These are phyloP conservation scores for Pelosia muscerda DNA, from an alignment of 2,888 invertebrate species.

Conservation along the genomic window DNA sequence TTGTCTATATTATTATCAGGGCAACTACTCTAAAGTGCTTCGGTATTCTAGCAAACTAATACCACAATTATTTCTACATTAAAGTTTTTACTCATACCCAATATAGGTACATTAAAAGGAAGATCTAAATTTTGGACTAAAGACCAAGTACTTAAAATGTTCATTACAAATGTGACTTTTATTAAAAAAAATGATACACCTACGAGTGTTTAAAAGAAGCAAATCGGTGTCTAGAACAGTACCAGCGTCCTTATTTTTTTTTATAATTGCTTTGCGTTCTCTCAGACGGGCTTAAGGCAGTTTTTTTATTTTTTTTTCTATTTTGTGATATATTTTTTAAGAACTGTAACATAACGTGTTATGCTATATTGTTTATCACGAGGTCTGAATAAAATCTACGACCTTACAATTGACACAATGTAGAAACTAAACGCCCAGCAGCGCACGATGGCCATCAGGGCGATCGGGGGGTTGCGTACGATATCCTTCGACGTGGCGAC, in stretches of 20 bases:
- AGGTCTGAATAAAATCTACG: neutral
- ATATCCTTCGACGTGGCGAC: too few species aligned
- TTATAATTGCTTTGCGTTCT: conserved; percentile 60
- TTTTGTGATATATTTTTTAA: conserved; percentile 34
- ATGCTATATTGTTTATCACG: conserved; percentile 12
- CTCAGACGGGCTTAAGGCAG: conserved; percentile 49
- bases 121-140: neutral
- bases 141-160: neutral
- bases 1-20: neutral
- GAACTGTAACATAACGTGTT: conserved; percentile 30
- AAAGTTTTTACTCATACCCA: too few species aligned
- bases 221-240: conserved; percentile 29
- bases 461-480: too few species aligned
- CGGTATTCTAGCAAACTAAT: neutral
- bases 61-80: neutral
- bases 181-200: conserved; percentile 11
- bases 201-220: conserved; percentile 26
- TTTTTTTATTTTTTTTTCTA: conserved; percentile 43
- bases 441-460: too few species aligned
- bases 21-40: neutral
- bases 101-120: too few species aligned
- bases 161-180: neutral
- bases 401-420: neutral
- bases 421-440: too few species aligned
- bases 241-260: too few species aligned